phyloP scores from a whole-genome alignment of 2,888 invertebrate genomes.

The Eupithecia pulchellata region DNA sequence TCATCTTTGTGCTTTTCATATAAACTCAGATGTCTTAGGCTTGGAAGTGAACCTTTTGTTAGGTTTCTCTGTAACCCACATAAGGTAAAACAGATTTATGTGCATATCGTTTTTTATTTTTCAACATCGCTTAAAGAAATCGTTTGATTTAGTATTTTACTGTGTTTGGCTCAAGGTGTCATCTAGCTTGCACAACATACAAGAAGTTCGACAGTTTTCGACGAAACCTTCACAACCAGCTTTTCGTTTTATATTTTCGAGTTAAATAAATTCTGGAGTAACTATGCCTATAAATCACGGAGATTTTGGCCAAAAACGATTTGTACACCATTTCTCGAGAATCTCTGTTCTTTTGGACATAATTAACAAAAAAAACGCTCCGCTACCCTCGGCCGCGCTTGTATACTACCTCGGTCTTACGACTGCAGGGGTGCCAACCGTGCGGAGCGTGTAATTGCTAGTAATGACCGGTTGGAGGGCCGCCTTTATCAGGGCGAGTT shows the following conservation, averaged over 20 bases:
- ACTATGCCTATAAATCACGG: background rate
- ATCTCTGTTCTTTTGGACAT: background rate
- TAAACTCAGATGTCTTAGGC: background rate
- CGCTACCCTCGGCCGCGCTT: slow-evolving; percentile 51
- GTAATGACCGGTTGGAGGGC: slow-evolving; percentile 55
- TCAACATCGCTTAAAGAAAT: no score
- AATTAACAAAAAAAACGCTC: slow-evolving; percentile 36
- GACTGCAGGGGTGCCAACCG: slow-evolving; percentile 71
- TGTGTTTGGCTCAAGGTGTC: no score
- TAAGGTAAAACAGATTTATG: background rate
- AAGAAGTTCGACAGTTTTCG: no score
- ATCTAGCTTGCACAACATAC: no score
- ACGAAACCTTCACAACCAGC: no score
- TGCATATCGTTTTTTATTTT: no score
- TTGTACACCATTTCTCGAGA: background rate
- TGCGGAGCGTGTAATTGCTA: slow-evolving; percentile 59
- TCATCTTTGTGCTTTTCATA: slow-evolving; percentile 11
- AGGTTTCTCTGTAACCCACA: background rate
- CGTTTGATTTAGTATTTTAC: no score
- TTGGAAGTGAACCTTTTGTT: background rate
- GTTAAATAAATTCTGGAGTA: no score
- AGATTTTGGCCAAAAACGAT: background rate
- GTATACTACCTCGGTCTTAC: slow-evolving; percentile 32
- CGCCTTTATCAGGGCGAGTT: slow-evolving; percentile 53
- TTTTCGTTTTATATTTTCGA: no score